Conservation (phyloP, 2,888 invertebrate genomes). For the Andrena praecox region DNA sequence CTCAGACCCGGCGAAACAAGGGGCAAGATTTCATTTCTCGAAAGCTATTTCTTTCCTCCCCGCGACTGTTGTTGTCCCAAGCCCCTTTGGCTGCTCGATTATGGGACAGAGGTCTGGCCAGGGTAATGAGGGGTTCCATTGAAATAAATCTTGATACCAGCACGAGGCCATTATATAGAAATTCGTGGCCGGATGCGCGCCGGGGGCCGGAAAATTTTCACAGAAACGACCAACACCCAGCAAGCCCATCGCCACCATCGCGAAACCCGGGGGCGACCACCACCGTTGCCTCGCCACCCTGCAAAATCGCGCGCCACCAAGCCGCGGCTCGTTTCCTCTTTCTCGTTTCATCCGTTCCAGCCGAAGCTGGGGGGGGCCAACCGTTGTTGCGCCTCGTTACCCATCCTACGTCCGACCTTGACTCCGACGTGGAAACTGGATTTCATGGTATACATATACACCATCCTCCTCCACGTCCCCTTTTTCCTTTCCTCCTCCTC, state of each 20-base stretch:
- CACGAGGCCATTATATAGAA: slow-evolving; percentile 80
- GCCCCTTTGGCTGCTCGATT: slow-evolving; percentile 16
- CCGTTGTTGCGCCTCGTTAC: slow-evolving; percentile 75
- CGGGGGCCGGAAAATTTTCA: slow-evolving; percentile 69
- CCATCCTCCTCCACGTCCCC: neutral
- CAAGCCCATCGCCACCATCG: slow-evolving; percentile 10
- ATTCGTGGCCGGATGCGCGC: slow-evolving; percentile 70
- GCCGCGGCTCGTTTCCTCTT: slow-evolving; percentile 63
- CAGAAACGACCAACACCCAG: slow-evolving; percentile 52
- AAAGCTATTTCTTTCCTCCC: slow-evolving; percentile 16
- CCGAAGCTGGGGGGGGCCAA: slow-evolving; percentile 63
- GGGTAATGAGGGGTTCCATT: slow-evolving; percentile 83
- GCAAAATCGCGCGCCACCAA: slow-evolving; percentile 54
- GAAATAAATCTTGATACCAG: slow-evolving; percentile 83
- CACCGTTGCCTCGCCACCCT: slow-evolving; percentile 45
- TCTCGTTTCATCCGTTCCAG: slow-evolving; percentile 58
- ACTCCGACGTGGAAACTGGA: slow-evolving; percentile 71
- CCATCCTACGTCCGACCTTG: slow-evolving; percentile 73
- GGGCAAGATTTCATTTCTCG: slow-evolving; percentile 5
- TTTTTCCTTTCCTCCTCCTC: slow-evolving; percentile 18
- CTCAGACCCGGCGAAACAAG: neutral
- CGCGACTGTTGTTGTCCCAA: slow-evolving; percentile 31
- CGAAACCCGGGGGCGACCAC: slow-evolving; percentile 16
- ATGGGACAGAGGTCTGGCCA: slow-evolving; percentile 42
- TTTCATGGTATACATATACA: slow-evolving; percentile 66